Percentiles rank a stretch among this genome's conserved stretches.
Conservation (phyloP, 2,113 vertebrate genomes). For the Chauna torquata region DNA sequence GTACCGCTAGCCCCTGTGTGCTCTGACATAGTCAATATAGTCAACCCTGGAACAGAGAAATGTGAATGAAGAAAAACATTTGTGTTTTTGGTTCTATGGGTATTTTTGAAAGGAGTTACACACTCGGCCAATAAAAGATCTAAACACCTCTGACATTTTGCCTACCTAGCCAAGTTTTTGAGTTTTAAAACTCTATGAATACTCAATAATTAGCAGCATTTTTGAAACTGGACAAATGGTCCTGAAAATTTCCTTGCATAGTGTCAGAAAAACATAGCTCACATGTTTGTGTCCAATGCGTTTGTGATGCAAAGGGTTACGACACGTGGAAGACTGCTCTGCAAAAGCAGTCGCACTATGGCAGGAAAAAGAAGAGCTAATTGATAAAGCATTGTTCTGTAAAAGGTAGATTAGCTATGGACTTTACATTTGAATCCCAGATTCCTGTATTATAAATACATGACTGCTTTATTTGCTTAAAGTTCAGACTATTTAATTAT, state of each 20-base stretch:
- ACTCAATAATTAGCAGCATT: background rate
- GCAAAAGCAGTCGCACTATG: background rate
- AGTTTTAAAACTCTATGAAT: background rate
- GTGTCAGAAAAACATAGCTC: background rate
- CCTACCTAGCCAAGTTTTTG: background rate
- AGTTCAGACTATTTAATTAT: background rate
- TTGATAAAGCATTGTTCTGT: background rate
- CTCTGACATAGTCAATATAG: background rate
- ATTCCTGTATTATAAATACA: background rate
- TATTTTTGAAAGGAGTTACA: background rate
- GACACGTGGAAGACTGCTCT: accelerated
- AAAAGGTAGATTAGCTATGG: background rate
- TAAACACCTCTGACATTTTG: background rate
- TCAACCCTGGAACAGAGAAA: background rate
- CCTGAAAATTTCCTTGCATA: background rate
- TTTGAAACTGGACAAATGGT: background rate
- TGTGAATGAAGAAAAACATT: background rate
- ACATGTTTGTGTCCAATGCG: background rate
- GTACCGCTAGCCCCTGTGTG: background rate
- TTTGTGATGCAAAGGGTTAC: background rate
- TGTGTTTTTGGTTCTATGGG: background rate
- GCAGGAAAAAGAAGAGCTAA: background rate
- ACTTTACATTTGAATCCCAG: background rate
- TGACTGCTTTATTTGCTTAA: background rate
- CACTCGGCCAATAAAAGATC: background rate